Conservation (phyloP, 2,113 vertebrate species). For the Sylvietta virens region DNA sequence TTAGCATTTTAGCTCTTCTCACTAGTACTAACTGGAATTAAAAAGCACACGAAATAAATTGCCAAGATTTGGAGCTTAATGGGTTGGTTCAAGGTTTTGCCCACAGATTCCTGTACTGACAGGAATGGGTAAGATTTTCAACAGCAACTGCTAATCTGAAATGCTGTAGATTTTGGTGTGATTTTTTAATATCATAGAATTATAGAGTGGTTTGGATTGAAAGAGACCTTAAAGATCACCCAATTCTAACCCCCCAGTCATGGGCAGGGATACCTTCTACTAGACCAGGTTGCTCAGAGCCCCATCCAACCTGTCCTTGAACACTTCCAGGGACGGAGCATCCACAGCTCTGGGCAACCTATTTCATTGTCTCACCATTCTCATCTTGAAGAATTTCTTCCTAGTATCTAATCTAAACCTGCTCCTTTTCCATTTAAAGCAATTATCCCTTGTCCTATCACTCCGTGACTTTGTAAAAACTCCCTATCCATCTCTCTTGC, state of each 20-base stretch:
- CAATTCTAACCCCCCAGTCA: not conserved
- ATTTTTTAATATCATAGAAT: not conserved
- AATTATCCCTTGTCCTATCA: not conserved
- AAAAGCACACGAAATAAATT: not conserved
- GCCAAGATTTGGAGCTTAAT: not conserved
- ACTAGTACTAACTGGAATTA: not conserved
- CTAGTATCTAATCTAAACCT: not conserved
- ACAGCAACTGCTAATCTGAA: not conserved
- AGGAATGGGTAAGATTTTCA: not conserved
- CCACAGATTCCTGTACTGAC: not conserved
- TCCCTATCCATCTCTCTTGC: not conserved
- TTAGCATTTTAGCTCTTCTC: not conserved
- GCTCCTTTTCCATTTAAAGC: not conserved
- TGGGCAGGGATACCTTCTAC: not conserved
- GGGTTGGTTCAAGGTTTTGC: not conserved
- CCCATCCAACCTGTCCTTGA: not conserved
- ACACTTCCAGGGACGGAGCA: not conserved
- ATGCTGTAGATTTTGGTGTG: not conserved
- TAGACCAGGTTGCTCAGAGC: not conserved
- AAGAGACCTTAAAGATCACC: not conserved
- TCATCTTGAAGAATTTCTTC: not conserved
- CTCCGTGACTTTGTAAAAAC: not conserved
- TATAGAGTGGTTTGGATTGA: not conserved
- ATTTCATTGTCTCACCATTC: not conserved
- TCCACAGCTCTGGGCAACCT: not conserved